Base-by-base conservation (phyloP, 2,888 invertebrate genomes). In the Chloromyia formosa region DNA sequence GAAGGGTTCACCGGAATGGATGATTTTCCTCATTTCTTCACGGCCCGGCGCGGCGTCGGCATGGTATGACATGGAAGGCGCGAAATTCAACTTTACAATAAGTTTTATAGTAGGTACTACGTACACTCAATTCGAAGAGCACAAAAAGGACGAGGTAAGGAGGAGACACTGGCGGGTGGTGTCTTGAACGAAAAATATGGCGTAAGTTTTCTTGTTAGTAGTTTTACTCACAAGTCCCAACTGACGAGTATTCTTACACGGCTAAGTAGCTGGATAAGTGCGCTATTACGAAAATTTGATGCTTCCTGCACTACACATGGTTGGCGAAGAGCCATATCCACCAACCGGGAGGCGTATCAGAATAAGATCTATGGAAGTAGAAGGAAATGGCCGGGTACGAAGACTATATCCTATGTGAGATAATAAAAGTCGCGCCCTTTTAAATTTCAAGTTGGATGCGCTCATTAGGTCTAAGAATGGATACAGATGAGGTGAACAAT, bases 181-280 rank as follows among this genome's bases (percentile, higher is more conserved):
- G 60, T 10, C 60, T 23, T 60, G 22, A 14, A 23, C 14, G 58
- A n/a, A 58, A 58, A 58, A 58, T 58, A 58, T 58, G 58, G 58
- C 18, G 58, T 58, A 58, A 58, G 58, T 23, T 60, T 60, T 60
- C 60, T 60, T 60, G 60, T 60, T 60, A 60, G 60, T 60, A 60
- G 23, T 60, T 56, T 60, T 60, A 35, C 23, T 14, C 10, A 23
- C 2, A 35, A 35, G 27, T 35, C 27, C 27, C 27, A n/a, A 2
- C 4, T 18, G 58, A 23, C 60, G 23, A 60, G 27, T 10, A 23
- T 20, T 23, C 60, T 60, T 60, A 23, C 23, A 60, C 23, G 60
- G 60, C 60, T 60, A 60, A 60, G 60, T 60, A 60, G 60, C 23
- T 23, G 60, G 23, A 23, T 60, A 60, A 60, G 60, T 60, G 60